Conservation (phyloP, 2,113 vertebrate genomes). For the Procavia capensis region DNA sequence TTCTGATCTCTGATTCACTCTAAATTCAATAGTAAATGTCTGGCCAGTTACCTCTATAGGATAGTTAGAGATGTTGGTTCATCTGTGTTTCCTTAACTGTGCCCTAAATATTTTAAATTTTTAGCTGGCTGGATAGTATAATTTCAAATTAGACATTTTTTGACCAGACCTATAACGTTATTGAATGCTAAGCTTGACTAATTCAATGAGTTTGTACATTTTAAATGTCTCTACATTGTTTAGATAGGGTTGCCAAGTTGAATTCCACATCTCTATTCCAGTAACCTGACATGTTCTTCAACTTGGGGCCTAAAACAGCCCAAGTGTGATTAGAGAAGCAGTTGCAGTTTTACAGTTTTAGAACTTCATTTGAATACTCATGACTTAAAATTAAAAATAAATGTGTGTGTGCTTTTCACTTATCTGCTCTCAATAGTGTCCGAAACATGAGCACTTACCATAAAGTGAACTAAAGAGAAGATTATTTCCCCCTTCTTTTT, state of each 20-base stretch:
- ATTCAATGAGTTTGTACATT: constrained; percentile 61
- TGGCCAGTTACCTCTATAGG: neutral
- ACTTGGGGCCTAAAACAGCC: neutral
- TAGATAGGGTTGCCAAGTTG: neutral
- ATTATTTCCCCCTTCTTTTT: neutral
- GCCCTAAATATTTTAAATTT: constrained; percentile 39
- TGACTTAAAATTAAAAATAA: constrained; percentile 27
- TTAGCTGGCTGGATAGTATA: constrained; percentile 25
- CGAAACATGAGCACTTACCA: neutral
- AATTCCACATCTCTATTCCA: constrained; percentile 56
- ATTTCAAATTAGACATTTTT: constrained; percentile 32
- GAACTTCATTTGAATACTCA: neutral
- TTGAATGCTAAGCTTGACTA: constrained; percentile 53
- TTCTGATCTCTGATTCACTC: constrained; percentile 42
- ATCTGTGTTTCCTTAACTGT: constrained; percentile 52
- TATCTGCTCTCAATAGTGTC: neutral
- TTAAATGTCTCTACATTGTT: constrained; percentile 39
- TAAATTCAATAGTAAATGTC: constrained; percentile 38
- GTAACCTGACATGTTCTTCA: constrained; percentile 36
- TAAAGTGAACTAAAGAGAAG: neutral
- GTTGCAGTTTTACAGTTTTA: constrained; percentile 57
- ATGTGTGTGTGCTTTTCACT: neutral
- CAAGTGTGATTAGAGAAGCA: constrained; percentile 27
- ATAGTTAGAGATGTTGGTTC: neutral
- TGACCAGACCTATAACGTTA: neutral